These are phyloP conservation scores for Zosterops lateralis DNA, from an alignment of 2,113 vertebrate genomes.

Conservation along the genomic window DNA sequence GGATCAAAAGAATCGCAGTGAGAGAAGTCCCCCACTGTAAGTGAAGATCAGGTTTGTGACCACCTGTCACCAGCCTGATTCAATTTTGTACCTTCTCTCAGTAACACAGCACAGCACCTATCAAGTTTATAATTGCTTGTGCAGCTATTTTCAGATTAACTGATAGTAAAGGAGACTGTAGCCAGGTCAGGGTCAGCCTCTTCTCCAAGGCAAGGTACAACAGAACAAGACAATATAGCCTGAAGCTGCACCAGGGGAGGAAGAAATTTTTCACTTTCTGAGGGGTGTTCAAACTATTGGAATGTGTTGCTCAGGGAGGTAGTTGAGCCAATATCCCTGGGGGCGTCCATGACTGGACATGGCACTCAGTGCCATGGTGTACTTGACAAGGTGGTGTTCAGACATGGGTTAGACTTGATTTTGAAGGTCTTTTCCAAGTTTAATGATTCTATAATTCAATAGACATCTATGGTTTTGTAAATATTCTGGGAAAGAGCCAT, in stretches of 20 bases:
- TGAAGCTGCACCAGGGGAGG: background rate
- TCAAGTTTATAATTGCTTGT: background rate
- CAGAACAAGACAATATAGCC: background rate
- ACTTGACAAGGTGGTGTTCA: fast-evolving
- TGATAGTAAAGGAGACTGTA: background rate
- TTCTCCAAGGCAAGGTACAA: background rate
- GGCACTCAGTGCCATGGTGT: background rate
- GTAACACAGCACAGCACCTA: background rate
- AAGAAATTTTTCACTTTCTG: background rate
- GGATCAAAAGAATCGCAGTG: background rate
- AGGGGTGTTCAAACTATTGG: no score
- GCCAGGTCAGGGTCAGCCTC: background rate
- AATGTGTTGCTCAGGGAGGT: background rate
- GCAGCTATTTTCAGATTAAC: background rate
- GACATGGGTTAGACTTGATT: background rate
- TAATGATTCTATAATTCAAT: background rate
- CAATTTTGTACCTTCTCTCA: background rate
- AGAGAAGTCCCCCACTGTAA: no score
- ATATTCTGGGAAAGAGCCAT: background rate
- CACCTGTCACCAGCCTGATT: background rate
- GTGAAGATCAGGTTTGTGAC: background rate
- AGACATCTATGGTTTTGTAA: background rate
- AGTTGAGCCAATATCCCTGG: background rate
- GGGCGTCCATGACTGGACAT: background rate
- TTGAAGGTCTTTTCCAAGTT: background rate